phyloP scores from a whole-genome alignment of 2,113 vertebrate genomes.

The Panthera leo region DNA sequence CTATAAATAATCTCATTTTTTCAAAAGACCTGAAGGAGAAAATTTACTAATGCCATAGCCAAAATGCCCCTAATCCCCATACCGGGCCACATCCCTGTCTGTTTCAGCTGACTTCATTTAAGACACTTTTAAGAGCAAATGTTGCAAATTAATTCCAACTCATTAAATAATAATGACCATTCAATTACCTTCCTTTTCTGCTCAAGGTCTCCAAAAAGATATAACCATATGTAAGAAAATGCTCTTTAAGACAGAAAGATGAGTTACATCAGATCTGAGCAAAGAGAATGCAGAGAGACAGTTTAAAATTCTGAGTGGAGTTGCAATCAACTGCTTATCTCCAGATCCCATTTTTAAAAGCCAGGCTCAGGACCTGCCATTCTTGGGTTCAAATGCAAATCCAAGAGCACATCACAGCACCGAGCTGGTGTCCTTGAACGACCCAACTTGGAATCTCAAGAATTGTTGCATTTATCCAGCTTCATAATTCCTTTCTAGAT shows the following conservation, averaged over 20 bases:
- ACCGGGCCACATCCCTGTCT: no score
- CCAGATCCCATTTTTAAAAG: not conserved
- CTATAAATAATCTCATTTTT: not conserved
- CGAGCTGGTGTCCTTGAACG: not conserved
- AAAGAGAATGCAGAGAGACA: not conserved
- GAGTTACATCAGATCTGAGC: not conserved
- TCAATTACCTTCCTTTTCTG: not conserved
- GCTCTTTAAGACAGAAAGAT: not conserved
- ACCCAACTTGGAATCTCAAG: not conserved
- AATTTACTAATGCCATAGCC: not conserved
- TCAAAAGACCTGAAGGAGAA: not conserved
- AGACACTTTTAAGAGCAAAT: not conserved
- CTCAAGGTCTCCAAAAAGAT: not conserved
- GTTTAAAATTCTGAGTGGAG: not conserved
- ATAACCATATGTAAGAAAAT: not conserved
- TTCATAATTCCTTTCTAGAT: not conserved
- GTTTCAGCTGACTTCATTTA: not conserved
- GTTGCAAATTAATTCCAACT: not conserved
- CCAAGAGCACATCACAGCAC: accelerated
- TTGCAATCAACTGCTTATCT: not conserved
- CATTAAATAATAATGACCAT: not conserved
- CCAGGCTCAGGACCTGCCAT: not conserved
- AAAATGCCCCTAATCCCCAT: not conserved
- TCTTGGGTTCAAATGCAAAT: not conserved
- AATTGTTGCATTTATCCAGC: not conserved